Evolutionary conservation across 2,113 vertebrate genomes (phyloP).

Genomic region (Poecile atricapillus): DNA sequence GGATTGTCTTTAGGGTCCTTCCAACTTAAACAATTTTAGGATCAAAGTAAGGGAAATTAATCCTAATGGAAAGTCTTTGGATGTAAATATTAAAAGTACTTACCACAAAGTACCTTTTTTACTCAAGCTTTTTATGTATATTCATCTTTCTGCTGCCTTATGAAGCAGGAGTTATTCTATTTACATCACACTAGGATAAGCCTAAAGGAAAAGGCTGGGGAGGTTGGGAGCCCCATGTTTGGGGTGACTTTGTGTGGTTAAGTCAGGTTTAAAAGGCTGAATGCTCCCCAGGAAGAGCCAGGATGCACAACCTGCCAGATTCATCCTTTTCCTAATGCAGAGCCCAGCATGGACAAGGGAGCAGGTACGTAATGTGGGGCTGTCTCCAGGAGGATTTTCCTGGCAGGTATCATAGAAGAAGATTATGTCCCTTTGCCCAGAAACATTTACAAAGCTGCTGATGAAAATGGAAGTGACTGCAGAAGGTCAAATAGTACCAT

Average conservation of each 20-base stretch:
- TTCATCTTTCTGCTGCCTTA: background rate
- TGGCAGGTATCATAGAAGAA: background rate
- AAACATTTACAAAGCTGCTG: background rate
- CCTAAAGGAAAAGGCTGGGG: background rate
- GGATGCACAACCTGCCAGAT: background rate
- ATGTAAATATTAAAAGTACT: background rate
- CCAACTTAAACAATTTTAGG: background rate
- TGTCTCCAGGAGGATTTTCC: background rate
- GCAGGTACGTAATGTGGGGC: background rate
- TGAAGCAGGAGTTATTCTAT: background rate
- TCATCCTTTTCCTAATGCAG: background rate
- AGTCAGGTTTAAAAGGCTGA: background rate
- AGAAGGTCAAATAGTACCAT: background rate
- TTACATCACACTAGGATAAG: background rate
- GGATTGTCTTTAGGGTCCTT: background rate
- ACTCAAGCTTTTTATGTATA: background rate
- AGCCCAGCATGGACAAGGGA: background rate
- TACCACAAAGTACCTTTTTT: background rate
- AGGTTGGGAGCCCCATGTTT: background rate
- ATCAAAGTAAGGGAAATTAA: background rate
- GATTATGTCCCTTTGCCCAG: background rate
- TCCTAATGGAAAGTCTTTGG: background rate
- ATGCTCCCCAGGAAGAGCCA: background rate
- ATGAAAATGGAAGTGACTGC: background rate
- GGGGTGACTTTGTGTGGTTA: background rate